These are phyloP conservation scores for Andricus grossulariae DNA, from an alignment of 1,140 invertebrate species.

Conservation along the genomic window DNA sequence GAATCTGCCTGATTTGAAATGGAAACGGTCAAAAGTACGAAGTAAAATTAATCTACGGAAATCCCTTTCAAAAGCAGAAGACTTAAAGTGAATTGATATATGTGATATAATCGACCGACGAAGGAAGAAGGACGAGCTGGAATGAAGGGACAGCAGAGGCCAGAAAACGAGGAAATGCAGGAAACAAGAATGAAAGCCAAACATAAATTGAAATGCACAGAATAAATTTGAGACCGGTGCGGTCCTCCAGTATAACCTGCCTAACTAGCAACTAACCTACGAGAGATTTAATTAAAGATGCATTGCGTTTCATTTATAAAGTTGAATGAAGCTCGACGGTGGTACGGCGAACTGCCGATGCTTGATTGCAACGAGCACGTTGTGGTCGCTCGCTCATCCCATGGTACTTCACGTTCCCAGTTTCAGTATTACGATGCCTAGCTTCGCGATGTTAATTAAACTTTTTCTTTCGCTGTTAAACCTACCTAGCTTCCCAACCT, in stretches of 20 bases:
- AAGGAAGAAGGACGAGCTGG: not conserved
- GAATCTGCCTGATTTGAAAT: too few relatives aligned
- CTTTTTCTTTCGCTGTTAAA: slow-evolving; percentile 37
- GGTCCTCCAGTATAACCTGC: slow-evolving; percentile 40
- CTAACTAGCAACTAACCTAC: slow-evolving; percentile 36
- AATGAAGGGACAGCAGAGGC: not conserved
- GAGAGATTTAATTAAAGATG: slow-evolving; percentile 69
- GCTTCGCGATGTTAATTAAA: slow-evolving; percentile 45
- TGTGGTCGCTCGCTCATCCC: slow-evolving; percentile 33
- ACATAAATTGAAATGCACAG: slow-evolving; percentile 52
- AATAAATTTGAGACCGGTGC: slow-evolving; percentile 59
- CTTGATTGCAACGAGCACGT: slow-evolving; percentile 51
- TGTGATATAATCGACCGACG: slow-evolving; percentile 11
- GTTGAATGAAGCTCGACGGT: slow-evolving; percentile 54
- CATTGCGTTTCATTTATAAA: slow-evolving; percentile 62
- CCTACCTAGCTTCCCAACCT: not conserved
- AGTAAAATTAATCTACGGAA: not conserved
- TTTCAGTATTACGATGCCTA: slow-evolving; percentile 43
- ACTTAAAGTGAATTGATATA: not conserved
- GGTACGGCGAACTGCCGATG: slow-evolving; percentile 40
- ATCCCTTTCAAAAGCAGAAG: not conserved
- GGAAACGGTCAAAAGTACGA: not conserved
- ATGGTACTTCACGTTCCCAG: slow-evolving; percentile 33
- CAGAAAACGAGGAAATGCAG: slow-evolving; percentile 10
- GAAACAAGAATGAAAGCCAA: slow-evolving; percentile 43